Conservation (phyloP, 2,888 invertebrate genomes). For the Eilema griseolum region DNA sequence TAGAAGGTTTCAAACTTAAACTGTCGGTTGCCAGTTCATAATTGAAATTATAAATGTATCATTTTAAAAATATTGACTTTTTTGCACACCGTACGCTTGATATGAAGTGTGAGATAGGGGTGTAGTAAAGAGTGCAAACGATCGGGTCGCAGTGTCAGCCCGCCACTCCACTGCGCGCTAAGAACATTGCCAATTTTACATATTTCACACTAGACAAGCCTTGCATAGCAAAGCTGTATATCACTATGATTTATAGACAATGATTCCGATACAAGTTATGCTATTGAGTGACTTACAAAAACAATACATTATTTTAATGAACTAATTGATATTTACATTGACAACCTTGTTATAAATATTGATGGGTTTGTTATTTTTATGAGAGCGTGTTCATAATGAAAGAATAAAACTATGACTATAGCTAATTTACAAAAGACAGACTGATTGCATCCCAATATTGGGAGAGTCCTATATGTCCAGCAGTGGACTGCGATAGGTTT, state of each 20-base stretch:
- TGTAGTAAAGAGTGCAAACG: constrained; percentile 86
- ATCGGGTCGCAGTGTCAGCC: constrained; percentile 78
- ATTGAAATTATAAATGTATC: not conserved
- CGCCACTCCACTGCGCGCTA: constrained; percentile 63
- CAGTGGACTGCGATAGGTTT: too few relatives aligned
- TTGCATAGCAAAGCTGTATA: constrained; percentile 48
- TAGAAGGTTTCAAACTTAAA: not conserved
- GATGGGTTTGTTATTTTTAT: not conserved
- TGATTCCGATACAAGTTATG: constrained; percentile 44
- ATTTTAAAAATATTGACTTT: constrained; percentile 11
- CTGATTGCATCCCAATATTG: too few relatives aligned
- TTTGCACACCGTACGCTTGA: constrained; percentile 67
- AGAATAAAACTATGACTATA: not conserved
- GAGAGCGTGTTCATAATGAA: not conserved
- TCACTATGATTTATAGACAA: constrained; percentile 57
- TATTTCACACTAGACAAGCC: constrained; percentile 61
- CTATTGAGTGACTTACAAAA: constrained; percentile 25
- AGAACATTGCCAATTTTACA: constrained; percentile 78
- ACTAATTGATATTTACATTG: not conserved
- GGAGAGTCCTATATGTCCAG: too few relatives aligned
- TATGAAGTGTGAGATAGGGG: constrained; percentile 81
- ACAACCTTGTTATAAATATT: not conserved
- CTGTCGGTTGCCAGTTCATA: not conserved
- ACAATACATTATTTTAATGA: constrained; percentile 10
- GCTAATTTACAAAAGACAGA: not conserved